These are phyloP conservation scores for Sesamia inferens DNA, from an alignment of 2,888 invertebrate genomes.

Conservation along the genomic window DNA sequence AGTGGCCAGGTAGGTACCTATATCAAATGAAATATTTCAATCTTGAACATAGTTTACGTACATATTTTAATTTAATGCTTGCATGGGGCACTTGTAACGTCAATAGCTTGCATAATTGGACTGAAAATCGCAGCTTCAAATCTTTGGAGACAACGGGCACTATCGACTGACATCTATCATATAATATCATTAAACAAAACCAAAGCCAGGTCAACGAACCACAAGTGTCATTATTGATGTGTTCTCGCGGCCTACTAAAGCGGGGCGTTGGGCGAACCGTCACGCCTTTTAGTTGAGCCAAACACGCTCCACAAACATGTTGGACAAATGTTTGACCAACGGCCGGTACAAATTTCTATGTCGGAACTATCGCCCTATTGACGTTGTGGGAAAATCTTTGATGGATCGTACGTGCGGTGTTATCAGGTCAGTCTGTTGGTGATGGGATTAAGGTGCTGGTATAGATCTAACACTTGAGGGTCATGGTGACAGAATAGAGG, in stretches of 20 bases:
- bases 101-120: background rate
- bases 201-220: constrained; percentile 55
- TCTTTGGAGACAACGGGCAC: constrained; percentile 1
- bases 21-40: background rate
- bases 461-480: constrained; percentile 20
- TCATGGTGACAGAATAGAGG: constrained; percentile 28
- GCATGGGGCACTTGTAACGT: background rate
- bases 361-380: constrained; percentile 78
- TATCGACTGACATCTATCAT: constrained; percentile 1
- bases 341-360: constrained; percentile 79
- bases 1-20: background rate
- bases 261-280: constrained; percentile 77
- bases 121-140: background rate
- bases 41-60: background rate
- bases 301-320: constrained; percentile 76
- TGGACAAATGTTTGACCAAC: constrained; percentile 76
- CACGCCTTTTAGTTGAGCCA: constrained; percentile 84
- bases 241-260: constrained; percentile 70
- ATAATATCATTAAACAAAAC: constrained; percentile 44
- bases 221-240: constrained; percentile 61
- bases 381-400: constrained; percentile 62
- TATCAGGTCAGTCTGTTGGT: constrained; percentile 33
- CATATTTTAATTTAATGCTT: too few relatives aligned
- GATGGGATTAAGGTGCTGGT: constrained; percentile 41
- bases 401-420: constrained; percentile 59